Conservation (phyloP, 2,888 invertebrate species). For the Andrena minutula region DNA sequence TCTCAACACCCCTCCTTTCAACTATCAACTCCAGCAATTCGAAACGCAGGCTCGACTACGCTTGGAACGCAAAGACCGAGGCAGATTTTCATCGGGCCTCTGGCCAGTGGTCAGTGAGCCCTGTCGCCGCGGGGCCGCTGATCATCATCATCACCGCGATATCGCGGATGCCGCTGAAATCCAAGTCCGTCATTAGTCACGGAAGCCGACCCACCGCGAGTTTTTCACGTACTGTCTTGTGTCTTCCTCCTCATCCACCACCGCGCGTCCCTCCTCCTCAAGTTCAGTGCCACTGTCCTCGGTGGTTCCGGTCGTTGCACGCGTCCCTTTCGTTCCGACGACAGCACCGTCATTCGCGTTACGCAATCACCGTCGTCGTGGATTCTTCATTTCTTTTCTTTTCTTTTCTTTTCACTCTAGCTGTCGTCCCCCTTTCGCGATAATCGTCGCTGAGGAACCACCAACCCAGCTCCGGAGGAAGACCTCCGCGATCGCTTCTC, state of each 20-base stretch:
- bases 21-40: no score
- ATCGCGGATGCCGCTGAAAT: slow-evolving; percentile 64
- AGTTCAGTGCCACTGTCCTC: slow-evolving; percentile 80
- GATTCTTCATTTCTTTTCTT: slow-evolving; percentile 44
- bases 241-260: not conserved
- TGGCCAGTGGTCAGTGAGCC: slow-evolving; percentile 19
- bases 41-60: no score
- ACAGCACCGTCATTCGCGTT: slow-evolving; percentile 57
- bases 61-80: no score
- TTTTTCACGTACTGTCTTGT: slow-evolving; percentile 34
- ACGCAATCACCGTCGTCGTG: slow-evolving; percentile 58
- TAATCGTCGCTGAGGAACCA: not conserved
- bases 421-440: not conserved
- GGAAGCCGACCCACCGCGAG: slow-evolving; percentile 60
- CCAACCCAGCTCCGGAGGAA: not conserved
- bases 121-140: slow-evolving; percentile 34
- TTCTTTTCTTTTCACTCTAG: slow-evolving; percentile 35
- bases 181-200: slow-evolving; percentile 69
- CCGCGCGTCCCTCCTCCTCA: slow-evolving; percentile 33
- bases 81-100: no score
- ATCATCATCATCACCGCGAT: slow-evolving; percentile 59
- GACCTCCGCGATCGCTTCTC: slow-evolving; percentile 50
- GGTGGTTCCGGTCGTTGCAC: slow-evolving; percentile 78
- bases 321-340: slow-evolving; percentile 52
- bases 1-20: no score